A percentile compares a stretch with the other conserved stretches of the same genome.
phyloP scores from a whole-genome alignment of 2,113 vertebrate genomes.

The Cyprinodon tularosa region DNA sequence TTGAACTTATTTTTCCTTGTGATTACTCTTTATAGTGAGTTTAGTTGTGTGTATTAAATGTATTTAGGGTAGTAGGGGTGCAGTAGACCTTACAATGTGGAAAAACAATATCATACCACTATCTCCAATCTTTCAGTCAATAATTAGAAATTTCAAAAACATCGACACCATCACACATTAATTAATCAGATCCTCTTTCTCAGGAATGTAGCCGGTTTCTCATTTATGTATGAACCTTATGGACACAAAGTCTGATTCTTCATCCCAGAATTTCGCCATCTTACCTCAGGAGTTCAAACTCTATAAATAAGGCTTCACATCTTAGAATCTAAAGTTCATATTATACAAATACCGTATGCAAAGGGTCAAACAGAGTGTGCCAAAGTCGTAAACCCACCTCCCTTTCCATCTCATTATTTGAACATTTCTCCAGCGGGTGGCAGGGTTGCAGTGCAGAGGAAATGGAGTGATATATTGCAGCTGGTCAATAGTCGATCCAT shows the following conservation, averaged over 20 bases:
- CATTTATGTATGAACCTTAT: neutral
- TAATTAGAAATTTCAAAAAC: neutral
- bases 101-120: no score
- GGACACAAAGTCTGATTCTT: conserved; percentile 10
- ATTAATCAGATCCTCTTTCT: neutral
- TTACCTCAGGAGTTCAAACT: conserved; percentile 47
- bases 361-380: conserved; percentile 75
- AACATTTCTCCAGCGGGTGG: conserved; percentile 65
- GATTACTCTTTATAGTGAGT: no score
- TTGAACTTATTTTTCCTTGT: no score
- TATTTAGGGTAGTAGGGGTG: no score
- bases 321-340: conserved; percentile 37
- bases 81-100: no score
- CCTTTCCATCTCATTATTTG: conserved; percentile 74
- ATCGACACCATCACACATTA: neutral
- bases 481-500: conserved; percentile 77
- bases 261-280: conserved; percentile 24
- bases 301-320: conserved; percentile 36
- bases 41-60: no score
- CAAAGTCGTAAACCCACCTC: conserved; percentile 67
- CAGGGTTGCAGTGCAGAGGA: conserved; percentile 58
- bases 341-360: conserved; percentile 60
- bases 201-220: neutral
- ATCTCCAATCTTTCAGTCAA: no score
- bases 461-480: conserved; percentile 74